Evolutionary conservation across 2,797 vertebrate genomes (phyloP).

Genomic region (Staurois parvus): DNA sequence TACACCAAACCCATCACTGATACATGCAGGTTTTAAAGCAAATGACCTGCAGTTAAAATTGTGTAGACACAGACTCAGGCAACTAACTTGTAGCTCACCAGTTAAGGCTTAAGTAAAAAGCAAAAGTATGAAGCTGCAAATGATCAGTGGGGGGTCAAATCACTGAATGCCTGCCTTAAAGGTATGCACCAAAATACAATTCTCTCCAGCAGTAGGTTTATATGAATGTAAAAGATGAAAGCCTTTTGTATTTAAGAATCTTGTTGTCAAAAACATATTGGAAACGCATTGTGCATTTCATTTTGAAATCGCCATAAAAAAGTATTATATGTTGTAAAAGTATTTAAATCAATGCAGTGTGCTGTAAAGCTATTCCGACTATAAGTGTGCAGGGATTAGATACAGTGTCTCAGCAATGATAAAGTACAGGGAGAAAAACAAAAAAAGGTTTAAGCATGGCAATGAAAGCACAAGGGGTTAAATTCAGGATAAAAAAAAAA

Average conservation of each 20-base stretch:
- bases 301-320: not conserved
- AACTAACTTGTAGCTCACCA: not conserved
- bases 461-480: not conserved
- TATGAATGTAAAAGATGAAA: not conserved
- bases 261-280: not conserved
- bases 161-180: not conserved
- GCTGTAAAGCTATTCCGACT: not conserved
- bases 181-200: not conserved
- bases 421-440: not conserved
- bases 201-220: not conserved
- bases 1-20: slow-evolving; percentile 79
- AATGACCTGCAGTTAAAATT: slow-evolving; percentile 76
- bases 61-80: not conserved
- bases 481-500: slow-evolving; percentile 16
- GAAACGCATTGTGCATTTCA: not conserved
- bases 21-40: slow-evolving; percentile 81
- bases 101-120: not conserved
- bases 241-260: not conserved
- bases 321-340: not conserved
- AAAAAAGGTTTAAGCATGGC: not conserved
- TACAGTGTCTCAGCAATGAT: not conserved
- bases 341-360: not conserved
- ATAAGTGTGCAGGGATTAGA: not conserved
- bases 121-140: not conserved
- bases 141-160: no score